Base-by-base conservation (phyloP, 2,888 invertebrate genomes). In the Lomographa bimaculata region DNA sequence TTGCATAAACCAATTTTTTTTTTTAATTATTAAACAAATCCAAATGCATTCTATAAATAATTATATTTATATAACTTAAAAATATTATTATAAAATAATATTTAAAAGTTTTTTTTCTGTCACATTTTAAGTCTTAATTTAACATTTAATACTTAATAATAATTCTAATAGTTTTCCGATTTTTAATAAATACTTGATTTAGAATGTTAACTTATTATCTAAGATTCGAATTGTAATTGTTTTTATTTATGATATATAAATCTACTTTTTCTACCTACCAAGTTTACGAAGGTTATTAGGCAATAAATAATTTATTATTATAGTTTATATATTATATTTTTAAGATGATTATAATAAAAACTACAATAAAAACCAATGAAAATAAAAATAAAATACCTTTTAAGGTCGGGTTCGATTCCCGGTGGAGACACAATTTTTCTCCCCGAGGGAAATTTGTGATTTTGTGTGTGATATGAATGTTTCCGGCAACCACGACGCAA, bases 101-200 rank as follows among this genome's bases (percentile, higher is more conserved):
- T 14, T 14, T 14, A 3, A 4, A 3, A 14, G 14, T 14, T 3
- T 14, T 14, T 14, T 4, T 14, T 14, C 4, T 14, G 14, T 4
- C 14, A 14, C 4, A 14, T 14, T 14, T 14, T 14, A 14, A 3
- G 4, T 14, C 14, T 14, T 14, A 14, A 14, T 14, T 2, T 4
- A 2, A 14, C n/a, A 14, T 14, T 14, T 14, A 3, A 14, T 14
- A 14, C n/a, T n/a, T 1, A 8, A 21, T 8, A 9, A 23, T 23
- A 14, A 14, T 27, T n/a, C 7, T 20, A 26, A 21, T 35, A 30
- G 16, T 25, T 21, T 34, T 27, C 33, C 43, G 3, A 34, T 35
- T 43, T 27, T 18, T 3, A 29, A 29, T 23, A 29, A 40, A 14
- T 28, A 18, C 19, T 7, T 19, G 26, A 14, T 24, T 25, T 14